Evolutionary conservation across 2,888 invertebrate genomes (phyloP).

Genomic region (Anodontia alba): DNA sequence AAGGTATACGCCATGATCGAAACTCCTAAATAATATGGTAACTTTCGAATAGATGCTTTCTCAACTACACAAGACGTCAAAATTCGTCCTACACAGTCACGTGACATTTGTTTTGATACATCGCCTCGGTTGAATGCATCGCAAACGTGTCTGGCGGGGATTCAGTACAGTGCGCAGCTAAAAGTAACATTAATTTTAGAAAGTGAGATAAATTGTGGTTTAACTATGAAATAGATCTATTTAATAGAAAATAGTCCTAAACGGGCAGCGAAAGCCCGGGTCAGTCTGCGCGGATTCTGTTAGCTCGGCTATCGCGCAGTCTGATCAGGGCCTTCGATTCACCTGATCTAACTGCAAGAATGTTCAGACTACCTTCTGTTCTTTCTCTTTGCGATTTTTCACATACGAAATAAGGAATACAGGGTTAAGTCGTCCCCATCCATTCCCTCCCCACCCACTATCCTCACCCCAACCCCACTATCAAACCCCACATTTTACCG

Average conservation of each 20-base stretch:
- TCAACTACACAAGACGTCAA: neutral
- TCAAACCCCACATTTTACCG: too few relatives aligned
- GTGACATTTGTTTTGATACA: slow-evolving; percentile 15
- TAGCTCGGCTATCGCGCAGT: neutral
- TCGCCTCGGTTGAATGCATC: neutral
- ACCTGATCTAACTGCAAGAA: neutral
- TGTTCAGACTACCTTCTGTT: too few relatives aligned
- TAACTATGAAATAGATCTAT: too few relatives aligned
- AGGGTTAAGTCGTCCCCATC: too few relatives aligned
- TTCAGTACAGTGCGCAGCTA: neutral
- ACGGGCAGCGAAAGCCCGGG: neutral
- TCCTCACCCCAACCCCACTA: too few relatives aligned
- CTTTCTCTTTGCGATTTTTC: too few relatives aligned
- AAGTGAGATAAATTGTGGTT: too few relatives aligned
- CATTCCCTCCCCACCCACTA: too few relatives aligned
- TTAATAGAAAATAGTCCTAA: neutral
- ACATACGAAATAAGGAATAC: too few relatives aligned
- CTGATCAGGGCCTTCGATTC: too few relatives aligned
- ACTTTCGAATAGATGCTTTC: neutral
- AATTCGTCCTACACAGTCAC: neutral
- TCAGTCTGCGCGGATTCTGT: neutral
- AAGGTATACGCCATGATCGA: neutral
- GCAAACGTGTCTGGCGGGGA: neutral
- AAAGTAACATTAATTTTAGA: too few relatives aligned
- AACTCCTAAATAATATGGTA: neutral